Percentiles rank a stretch among this genome's conserved stretches.
These are phyloP conservation scores for Thymelicus sylvestris DNA, from an alignment of 2,888 invertebrate genomes.

Conservation along the genomic window DNA sequence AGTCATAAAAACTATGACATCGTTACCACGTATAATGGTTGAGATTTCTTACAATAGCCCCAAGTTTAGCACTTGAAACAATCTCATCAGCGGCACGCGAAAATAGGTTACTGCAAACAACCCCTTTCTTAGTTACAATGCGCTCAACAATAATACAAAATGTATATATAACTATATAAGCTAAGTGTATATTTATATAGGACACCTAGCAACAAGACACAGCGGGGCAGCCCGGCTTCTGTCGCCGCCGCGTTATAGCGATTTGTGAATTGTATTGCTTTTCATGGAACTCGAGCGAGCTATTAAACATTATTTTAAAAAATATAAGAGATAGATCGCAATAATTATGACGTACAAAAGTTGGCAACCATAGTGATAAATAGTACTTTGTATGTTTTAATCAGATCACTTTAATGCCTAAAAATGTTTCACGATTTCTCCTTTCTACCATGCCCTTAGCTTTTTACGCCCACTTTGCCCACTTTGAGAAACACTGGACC, in stretches of 20 bases:
- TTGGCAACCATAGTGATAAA: not conserved
- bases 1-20: conserved; percentile 5
- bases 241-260: conserved; percentile 6
- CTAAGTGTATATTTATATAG: conserved; percentile 19
- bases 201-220: conserved; percentile 9
- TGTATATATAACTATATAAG: conserved; percentile 13
- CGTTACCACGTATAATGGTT: not conserved
- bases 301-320: conserved; percentile 24
- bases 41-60: conserved; percentile 16
- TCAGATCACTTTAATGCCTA: too few species aligned
- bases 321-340: conserved; percentile 16
- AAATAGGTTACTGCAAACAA: conserved; percentile 35
- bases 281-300: conserved; percentile 22
- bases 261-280: conserved; percentile 29
- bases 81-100: conserved; percentile 33
- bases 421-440: too few species aligned
- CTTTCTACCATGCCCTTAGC: too few species aligned
- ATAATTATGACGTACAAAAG: not conserved
- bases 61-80: conserved; percentile 34
- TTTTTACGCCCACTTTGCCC: too few species aligned
- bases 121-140: conserved; percentile 35
- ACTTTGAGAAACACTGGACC: too few species aligned
- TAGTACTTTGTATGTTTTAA: too few species aligned
- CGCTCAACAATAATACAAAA: conserved; percentile 24
- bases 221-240: not conserved